These are phyloP conservation scores for Yponomeuta evonymella DNA, from an alignment of 2,888 invertebrate species.

Conservation along the genomic window DNA sequence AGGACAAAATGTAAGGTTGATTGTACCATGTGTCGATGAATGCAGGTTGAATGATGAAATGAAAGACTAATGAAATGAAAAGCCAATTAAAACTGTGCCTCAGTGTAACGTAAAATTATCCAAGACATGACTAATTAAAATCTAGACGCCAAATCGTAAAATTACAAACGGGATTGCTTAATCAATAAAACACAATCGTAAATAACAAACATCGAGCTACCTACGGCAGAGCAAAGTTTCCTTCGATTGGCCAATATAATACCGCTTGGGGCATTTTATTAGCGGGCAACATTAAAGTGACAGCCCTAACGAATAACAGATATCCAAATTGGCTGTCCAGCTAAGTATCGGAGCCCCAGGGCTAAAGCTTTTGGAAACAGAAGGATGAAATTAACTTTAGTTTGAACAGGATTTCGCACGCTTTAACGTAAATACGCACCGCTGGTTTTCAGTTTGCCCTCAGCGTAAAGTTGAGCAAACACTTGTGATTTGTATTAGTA, in stretches of 20 bases:
- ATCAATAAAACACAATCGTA: background rate
- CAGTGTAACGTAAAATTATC: background rate
- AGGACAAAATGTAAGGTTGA: no score
- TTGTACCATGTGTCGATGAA: no score
- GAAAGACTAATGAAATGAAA: background rate
- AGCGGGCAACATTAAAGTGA: constrained; percentile 16
- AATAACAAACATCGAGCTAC: background rate
- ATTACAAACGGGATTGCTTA: background rate
- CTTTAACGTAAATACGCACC: no score
- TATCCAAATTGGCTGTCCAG: constrained; percentile 49
- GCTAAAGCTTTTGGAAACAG: background rate
- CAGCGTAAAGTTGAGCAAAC: no score
- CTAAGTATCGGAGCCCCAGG: constrained; percentile 59
- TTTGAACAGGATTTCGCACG: no score
- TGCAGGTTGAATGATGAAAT: no score
- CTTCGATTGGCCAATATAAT: background rate
- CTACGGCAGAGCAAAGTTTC: background rate
- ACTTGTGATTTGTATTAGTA: no score
- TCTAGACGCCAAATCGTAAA: background rate
- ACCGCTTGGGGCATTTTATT: background rate
- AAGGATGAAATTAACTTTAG: background rate
- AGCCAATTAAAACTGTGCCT: background rate
- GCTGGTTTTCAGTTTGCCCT: no score
- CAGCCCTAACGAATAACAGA: constrained; percentile 39
- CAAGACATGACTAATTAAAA: background rate